Base-by-base conservation (phyloP, 2,797 vertebrate species). In the Oryzias sinensis region DNA sequence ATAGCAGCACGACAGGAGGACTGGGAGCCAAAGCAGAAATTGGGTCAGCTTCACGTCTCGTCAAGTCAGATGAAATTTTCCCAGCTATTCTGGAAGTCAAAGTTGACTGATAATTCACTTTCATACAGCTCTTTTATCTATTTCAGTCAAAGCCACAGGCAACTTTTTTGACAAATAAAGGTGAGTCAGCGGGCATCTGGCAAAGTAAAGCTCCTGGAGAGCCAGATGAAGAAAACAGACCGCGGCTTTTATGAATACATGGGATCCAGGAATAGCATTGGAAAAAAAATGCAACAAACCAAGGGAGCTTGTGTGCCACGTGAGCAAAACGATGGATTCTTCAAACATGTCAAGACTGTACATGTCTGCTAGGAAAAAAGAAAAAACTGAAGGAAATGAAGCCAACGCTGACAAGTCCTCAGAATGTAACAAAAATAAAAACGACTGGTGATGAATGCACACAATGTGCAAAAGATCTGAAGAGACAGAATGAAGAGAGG, bases 41-140 rank as follows among this genome's bases (percentile, higher is more conserved):
- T 84, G 74, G 83, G 88, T 85, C 84, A 85, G 71, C 76, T 59
- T 73, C 68, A 51, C 13, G 61, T 85, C 77, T 72, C 70, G 82
- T 86, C 76, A 70, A 47, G 61, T 76, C 70, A 17, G 18, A 76
- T 82, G 65, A 83, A 80, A 75, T 65, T 70, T 76, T 72, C 56
- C 5, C 16, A 65, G 70, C 65, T 59, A 56, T 62, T 76, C 70
- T 52, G 47, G 63, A 81, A 76, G 65, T 79, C 70, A 68, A 64
- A 82, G 79, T 70, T 73, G 74, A 86, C 62, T 53, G 62, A 77
- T 70, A 80, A 79, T 73, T 72, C 55, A 37, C 62, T 80, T 68
- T 74, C 56, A 37, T 67, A 50, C 49, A 13, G n/a, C 59, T 50
- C 17, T 61, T 55, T 8, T 56, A 56, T 73, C 79, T 70, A 43